Conservation (phyloP, 2,888 invertebrate genomes). For the Oxycera nigricornis region DNA sequence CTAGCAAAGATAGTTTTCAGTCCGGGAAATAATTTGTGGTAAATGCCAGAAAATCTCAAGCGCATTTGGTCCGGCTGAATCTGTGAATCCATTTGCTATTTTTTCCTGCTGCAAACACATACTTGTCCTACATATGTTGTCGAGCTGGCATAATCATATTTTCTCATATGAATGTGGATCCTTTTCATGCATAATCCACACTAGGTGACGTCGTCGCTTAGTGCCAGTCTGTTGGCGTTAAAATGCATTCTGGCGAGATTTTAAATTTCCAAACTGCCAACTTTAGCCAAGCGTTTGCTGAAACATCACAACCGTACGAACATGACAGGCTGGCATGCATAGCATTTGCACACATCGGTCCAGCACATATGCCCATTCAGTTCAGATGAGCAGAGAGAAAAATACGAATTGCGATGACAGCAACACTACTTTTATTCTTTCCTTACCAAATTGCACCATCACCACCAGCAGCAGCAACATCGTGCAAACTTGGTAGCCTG, state of each 20-base stretch:
- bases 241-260: constrained; percentile 36
- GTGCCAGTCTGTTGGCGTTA: constrained; percentile 29
- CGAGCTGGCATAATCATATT: neutral
- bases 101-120: neutral
- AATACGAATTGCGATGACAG: constrained; percentile 25
- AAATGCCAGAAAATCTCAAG: constrained; percentile 25
- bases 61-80: neutral
- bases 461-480: neutral
- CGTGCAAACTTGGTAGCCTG: neutral
- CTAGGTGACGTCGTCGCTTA: constrained; percentile 28
- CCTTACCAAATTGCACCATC: constrained; percentile 8
- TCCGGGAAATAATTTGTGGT: constrained; percentile 23
- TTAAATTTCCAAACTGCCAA: constrained; percentile 24
- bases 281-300: constrained; percentile 33
- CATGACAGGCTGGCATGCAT: constrained; percentile 21
- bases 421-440: neutral
- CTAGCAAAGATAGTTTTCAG: neutral
- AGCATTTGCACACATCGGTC: neutral
- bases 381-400: neutral
- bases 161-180: neutral
- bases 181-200: constrained; percentile 5
- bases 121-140: neutral
- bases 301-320: constrained; percentile 27
- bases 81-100: neutral
- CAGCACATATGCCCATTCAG: too few species aligned